Evolutionary conservation across 2,888 invertebrate genomes (phyloP).

Genomic region (Plebejus melissa): DNA sequence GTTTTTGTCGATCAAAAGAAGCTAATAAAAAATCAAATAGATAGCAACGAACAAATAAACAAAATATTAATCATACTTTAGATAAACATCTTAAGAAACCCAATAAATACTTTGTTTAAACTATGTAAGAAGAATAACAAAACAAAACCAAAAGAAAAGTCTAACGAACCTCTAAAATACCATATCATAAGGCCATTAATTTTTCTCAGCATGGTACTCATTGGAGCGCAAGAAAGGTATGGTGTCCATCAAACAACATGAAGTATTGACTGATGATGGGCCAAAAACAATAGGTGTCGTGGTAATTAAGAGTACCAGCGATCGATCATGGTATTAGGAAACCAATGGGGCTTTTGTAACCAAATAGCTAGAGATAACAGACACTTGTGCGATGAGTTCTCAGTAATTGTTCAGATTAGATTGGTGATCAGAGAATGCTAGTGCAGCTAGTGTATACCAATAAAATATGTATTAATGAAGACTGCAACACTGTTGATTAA

Average conservation of each 20-base stretch:
- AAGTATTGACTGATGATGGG: slow-evolving; percentile 69
- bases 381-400: slow-evolving; percentile 1
- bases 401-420: slow-evolving; percentile 10
- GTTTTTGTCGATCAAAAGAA: neutral
- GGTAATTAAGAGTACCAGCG: slow-evolving; percentile 68
- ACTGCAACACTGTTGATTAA: too few relatives aligned
- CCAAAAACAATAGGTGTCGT: slow-evolving; percentile 65
- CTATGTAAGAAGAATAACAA: neutral
- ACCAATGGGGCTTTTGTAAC: slow-evolving; percentile 20
- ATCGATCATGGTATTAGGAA: slow-evolving; percentile 53
- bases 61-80: neutral
- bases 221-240: slow-evolving; percentile 66
- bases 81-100: neutral
- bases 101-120: neutral
- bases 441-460: too few relatives aligned
- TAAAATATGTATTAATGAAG: too few relatives aligned
- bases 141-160: neutral
- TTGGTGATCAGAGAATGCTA: neutral
- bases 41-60: neutral
- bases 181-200: neutral
- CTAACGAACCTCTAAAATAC: neutral
- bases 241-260: slow-evolving; percentile 61
- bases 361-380: neutral
- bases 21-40: neutral
- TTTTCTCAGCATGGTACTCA: slow-evolving; percentile 45